Conservation (phyloP, 2,888 invertebrate genomes). For the Salticus scenicus region DNA sequence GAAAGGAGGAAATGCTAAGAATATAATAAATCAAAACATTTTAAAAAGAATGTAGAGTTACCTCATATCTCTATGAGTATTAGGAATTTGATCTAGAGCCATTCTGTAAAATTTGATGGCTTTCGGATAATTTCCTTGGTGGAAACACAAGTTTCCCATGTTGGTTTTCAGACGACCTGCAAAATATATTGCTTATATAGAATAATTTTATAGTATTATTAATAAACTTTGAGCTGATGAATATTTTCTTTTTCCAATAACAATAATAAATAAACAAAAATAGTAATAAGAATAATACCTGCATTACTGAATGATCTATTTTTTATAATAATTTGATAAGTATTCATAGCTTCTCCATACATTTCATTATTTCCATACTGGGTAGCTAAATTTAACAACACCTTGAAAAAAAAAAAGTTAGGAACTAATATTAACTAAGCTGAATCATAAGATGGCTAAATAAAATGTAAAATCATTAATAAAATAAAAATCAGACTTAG, state of each 20-base stretch:
- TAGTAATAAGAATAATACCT: slow-evolving; percentile 77
- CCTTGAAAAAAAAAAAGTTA: slow-evolving; percentile 79
- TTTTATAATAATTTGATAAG: slow-evolving; percentile 94
- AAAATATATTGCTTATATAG: too few relatives aligned
- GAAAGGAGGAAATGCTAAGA: too few relatives aligned
- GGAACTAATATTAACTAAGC: too few relatives aligned
- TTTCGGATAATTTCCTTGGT: slow-evolving; percentile 91
- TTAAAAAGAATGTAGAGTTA: too few relatives aligned
- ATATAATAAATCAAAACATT: too few relatives aligned
- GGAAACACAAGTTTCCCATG: slow-evolving; percentile 98
- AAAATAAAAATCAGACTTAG: too few relatives aligned
- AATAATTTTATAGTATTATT: too few relatives aligned
- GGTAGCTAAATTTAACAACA: slow-evolving; percentile 95
- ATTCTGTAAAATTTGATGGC: slow-evolving; percentile 98
- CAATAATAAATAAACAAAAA: too few relatives aligned
- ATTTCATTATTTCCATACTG: slow-evolving; percentile 96
- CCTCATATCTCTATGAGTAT: slow-evolving; percentile 93
- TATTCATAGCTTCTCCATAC: slow-evolving; percentile 95
- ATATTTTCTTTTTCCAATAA: too few relatives aligned
- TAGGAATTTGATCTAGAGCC: slow-evolving; percentile 96
- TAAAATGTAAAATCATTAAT: too few relatives aligned
- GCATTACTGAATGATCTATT: slow-evolving; percentile 96
- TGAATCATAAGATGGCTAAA: too few relatives aligned
- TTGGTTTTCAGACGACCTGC: slow-evolving; percentile 91
- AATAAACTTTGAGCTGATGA: too few relatives aligned